Evolutionary conservation across 1,140 invertebrate species (phyloP).

Genomic region (Drosophila lacertosa): DNA sequence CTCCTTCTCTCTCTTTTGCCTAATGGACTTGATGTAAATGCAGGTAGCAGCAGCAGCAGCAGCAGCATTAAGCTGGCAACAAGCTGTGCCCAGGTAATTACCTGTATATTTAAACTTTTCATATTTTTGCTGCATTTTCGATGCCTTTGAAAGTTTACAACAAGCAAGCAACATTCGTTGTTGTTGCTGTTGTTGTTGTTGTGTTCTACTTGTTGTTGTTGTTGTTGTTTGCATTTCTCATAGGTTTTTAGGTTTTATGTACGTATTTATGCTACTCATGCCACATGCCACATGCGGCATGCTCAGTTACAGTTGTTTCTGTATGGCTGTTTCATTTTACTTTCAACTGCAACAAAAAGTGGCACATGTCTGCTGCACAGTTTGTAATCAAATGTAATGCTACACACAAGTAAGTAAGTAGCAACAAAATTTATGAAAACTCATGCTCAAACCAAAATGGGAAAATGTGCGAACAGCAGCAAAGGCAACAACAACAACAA

Average conservation of each 20-base stretch:
- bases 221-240: conserved; percentile 38
- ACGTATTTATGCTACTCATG: conserved; percentile 72
- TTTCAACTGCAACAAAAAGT: conserved; percentile 70
- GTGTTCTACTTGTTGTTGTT: conserved; percentile 16
- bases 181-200: conserved; percentile 18
- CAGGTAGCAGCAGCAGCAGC: conserved; percentile 33
- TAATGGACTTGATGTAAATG: conserved; percentile 20
- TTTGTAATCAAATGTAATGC: conserved; percentile 72
- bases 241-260: conserved; percentile 49
- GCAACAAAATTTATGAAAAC: conserved; percentile 48
- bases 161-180: conserved; percentile 51
- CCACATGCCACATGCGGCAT: conserved; percentile 35
- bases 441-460: conserved; percentile 32
- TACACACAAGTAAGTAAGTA: conserved; percentile 35
- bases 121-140: conserved; percentile 54
- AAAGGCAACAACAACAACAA: background rate
- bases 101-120: conserved; percentile 51
- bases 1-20: background rate
- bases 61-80: conserved; percentile 28
- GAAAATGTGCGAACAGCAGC: conserved; percentile 20
- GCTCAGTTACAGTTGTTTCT: conserved; percentile 59
- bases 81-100: conserved; percentile 59
- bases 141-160: conserved; percentile 48
- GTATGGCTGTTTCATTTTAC: conserved; percentile 61
- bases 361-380: conserved; percentile 75